phyloP scores from a whole-genome alignment of 2,797 vertebrate genomes.

The Xenops minutus region DNA sequence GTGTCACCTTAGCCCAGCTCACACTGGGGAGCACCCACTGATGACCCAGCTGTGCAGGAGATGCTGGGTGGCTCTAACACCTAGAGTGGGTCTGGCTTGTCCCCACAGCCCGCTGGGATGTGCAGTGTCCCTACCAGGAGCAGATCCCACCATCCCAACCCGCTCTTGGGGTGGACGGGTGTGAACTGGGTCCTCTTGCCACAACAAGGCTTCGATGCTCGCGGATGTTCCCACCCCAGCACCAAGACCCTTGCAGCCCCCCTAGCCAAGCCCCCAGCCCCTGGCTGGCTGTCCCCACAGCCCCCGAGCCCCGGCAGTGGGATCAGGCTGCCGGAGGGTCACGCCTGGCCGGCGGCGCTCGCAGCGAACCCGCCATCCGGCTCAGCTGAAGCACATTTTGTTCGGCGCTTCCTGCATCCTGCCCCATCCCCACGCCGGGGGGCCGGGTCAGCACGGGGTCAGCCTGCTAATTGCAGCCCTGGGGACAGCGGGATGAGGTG shows the following conservation, averaged over 20 bases:
- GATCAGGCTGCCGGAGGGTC: neutral
- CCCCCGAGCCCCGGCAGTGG: neutral
- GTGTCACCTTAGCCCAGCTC: neutral
- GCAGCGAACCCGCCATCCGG: neutral
- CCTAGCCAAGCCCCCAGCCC: fast-evolving
- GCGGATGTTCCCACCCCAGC: fast-evolving
- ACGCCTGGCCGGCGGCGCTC: neutral
- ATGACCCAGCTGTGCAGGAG: neutral
- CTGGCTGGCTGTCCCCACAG: fast-evolving
- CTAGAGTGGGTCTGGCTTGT: neutral
- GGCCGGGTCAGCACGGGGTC: neutral
- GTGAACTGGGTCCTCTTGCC: neutral
- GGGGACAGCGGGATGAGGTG: fast-evolving
- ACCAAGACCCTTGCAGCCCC: fast-evolving
- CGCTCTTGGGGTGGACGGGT: fast-evolving
- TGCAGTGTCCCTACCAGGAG: neutral
- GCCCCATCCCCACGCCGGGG: neutral
- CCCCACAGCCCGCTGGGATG: neutral
- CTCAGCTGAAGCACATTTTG: conserved; percentile 42
- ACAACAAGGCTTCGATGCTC: neutral
- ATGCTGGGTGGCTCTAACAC: neutral
- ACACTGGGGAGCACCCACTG: fast-evolving
- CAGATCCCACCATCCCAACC: neutral
- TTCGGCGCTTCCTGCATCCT: conserved; percentile 51
- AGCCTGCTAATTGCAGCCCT: neutral